Percentiles rank a stretch among this genome's conserved stretches.
phyloP scores from a whole-genome alignment of 2,113 vertebrate genomes.

The Andinoacara biseriatus region DNA sequence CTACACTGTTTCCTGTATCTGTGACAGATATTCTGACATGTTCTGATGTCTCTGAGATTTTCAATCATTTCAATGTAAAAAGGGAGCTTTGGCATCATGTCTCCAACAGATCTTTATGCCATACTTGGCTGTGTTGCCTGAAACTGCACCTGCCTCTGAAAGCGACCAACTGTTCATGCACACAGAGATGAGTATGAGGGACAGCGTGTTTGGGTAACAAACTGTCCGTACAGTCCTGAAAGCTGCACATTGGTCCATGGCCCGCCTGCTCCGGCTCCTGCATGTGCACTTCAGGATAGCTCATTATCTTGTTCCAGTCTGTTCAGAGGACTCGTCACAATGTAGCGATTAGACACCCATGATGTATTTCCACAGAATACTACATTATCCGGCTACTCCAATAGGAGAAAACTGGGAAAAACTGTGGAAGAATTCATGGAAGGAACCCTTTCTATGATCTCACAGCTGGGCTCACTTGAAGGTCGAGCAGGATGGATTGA shows the following conservation, averaged over 20 bases:
- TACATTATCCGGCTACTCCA: not conserved
- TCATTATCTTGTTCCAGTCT: too few species aligned
- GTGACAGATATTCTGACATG: not conserved
- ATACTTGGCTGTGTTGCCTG: not conserved
- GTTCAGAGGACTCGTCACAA: not conserved
- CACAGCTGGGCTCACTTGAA: not conserved
- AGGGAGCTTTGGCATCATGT: not conserved
- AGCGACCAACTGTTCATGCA: conserved; percentile 2
- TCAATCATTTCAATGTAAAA: not conserved
- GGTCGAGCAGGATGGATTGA: not conserved
- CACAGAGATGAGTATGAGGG: not conserved
- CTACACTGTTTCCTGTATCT: too few species aligned
- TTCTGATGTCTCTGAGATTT: not conserved
- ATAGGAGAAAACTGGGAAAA: not conserved
- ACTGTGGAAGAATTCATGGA: not conserved
- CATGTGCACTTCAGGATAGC: not conserved
- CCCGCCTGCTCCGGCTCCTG: not conserved
- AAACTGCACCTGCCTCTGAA: not conserved
- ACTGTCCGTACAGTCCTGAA: not conserved
- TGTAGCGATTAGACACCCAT: not conserved
- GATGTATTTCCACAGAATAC: not conserved
- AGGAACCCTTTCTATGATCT: not conserved
- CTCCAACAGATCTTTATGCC: conserved; percentile 5
- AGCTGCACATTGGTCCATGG: not conserved
- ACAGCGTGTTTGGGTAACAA: not conserved